Evolutionary conservation across 1,140 invertebrate species (phyloP).

Genomic region (Drosophila tsacasi): DNA sequence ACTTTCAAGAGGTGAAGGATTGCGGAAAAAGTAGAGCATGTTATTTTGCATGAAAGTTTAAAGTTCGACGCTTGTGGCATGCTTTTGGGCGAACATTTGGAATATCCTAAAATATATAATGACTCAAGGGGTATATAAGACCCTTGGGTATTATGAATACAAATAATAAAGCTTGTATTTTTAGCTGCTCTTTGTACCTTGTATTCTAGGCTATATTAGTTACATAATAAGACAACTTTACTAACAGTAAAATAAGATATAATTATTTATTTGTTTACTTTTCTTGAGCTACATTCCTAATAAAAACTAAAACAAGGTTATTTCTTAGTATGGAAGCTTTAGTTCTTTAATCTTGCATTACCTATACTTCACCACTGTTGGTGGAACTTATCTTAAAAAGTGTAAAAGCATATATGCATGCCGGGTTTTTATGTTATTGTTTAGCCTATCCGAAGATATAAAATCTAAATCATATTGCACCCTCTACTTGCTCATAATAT

Average conservation of each 20-base stretch:
- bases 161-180: not conserved
- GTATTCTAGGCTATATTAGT: not conserved
- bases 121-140: constrained; percentile 15
- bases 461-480: not conserved
- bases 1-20: constrained; percentile 43
- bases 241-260: not conserved
- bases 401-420: constrained; percentile 19
- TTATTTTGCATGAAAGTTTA: constrained; percentile 32
- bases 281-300: not conserved
- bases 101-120: constrained; percentile 11
- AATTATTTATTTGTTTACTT: not conserved
- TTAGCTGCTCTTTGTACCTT: not conserved
- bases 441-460: not conserved
- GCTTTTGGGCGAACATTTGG: constrained; percentile 49
- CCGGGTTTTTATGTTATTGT: not conserved
- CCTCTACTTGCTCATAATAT: too few species aligned
- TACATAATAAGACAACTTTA: not conserved
- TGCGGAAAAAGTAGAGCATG: not conserved
- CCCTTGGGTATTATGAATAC: not conserved
- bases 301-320: not conserved
- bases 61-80: constrained; percentile 39
- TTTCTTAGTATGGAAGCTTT: not conserved
- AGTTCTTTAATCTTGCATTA: not conserved
- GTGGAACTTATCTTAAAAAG: not conserved
- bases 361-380: not conserved